Evolutionary conservation across 2,888 invertebrate genomes (phyloP).

Genomic region (Ethmia dodecea): DNA sequence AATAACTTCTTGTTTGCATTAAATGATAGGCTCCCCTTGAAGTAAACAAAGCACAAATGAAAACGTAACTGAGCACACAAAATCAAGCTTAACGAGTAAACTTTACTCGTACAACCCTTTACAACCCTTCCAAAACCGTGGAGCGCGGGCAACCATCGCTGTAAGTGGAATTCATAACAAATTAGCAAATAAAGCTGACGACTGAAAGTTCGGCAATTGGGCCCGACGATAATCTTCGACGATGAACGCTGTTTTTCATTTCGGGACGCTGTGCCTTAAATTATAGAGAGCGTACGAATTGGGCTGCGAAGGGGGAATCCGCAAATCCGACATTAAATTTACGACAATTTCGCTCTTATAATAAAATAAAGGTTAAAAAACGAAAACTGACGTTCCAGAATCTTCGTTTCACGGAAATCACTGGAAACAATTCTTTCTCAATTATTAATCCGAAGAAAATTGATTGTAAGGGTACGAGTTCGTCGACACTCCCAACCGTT

Average conservation of each 20-base stretch:
- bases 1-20: constrained; percentile 7
- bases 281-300: constrained; percentile 14
- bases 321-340: constrained; percentile 4
- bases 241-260: constrained; percentile 23
- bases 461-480: constrained; percentile 26
- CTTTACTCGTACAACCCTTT: constrained; percentile 24
- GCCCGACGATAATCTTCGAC: constrained; percentile 29
- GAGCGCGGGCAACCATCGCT: constrained; percentile 12
- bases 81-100: constrained; percentile 31
- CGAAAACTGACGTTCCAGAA: constrained; percentile 3
- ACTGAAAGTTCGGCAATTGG: constrained; percentile 27
- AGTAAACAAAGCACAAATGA: constrained; percentile 14
- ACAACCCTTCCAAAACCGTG: constrained; percentile 19
- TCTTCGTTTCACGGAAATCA: constrained; percentile 22
- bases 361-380: constrained; percentile 2
- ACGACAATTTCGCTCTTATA: background rate
- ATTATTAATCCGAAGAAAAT: constrained; percentile 30
- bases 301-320: constrained; percentile 1
- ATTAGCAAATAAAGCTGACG: constrained; percentile 30
- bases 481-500: constrained; percentile 26
- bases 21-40: constrained; percentile 6
- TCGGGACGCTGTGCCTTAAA: constrained; percentile 21
- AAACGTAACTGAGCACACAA: constrained; percentile 17
- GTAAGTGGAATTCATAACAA: constrained; percentile 31
- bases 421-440: constrained; percentile 23